Percentiles rank a stretch among this genome's conserved stretches.
phyloP scores from a whole-genome alignment of 2,888 invertebrate species.

The Agrotis puta region DNA sequence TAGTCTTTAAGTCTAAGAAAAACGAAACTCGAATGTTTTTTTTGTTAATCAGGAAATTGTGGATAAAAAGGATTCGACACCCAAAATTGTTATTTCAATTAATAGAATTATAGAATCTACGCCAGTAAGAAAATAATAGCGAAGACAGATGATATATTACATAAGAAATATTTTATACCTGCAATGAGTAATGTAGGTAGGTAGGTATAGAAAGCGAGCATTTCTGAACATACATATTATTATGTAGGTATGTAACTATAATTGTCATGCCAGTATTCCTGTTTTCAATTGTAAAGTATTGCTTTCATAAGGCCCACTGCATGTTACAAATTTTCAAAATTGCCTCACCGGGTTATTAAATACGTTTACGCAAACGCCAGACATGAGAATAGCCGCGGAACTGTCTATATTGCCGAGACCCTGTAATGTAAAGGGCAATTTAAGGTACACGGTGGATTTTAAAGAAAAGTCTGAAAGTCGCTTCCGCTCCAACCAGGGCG shows the following conservation, averaged over 20 bases:
- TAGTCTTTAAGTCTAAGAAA: too few species aligned
- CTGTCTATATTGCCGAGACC: too few species aligned
- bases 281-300: constrained; percentile 19
- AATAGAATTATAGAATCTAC: not conserved
- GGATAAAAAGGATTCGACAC: not conserved
- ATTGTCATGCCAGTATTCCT: constrained; percentile 45
- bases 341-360: too few species aligned
- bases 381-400: too few species aligned
- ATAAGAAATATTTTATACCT: constrained; percentile 12
- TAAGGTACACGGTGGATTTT: too few species aligned
- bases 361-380: too few species aligned
- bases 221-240: not conserved
- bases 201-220: not conserved
- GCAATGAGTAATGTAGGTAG: not conserved
- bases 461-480: too few species aligned
- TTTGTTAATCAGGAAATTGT: not conserved
- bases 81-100: not conserved
- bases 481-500: too few species aligned
- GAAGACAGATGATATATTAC: not conserved
- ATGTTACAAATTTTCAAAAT: constrained; percentile 5
- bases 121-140: constrained; percentile 5
- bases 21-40: too few species aligned
- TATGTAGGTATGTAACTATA: not conserved
- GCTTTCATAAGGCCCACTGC: constrained; percentile 11
- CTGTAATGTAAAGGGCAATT: too few species aligned